Conservation (phyloP, 2,888 invertebrate species). For the Embidobia sp. region DNA sequence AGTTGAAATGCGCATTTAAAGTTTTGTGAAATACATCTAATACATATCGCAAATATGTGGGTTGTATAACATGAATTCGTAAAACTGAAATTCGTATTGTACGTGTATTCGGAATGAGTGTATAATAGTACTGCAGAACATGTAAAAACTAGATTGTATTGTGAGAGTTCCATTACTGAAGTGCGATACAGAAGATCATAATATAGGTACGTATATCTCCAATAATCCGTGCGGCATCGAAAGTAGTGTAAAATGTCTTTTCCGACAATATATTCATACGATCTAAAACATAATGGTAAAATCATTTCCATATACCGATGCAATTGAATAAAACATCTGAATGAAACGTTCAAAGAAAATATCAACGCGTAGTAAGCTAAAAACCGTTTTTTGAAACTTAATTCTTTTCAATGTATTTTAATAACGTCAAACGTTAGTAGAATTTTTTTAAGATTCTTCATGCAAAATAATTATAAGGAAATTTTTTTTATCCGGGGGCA, state of each 20-base stretch:
- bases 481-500: no score
- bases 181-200: constrained; percentile 28
- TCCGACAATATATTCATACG: constrained; percentile 22
- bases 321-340: constrained; percentile 22
- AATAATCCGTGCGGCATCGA: constrained; percentile 20
- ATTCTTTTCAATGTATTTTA: no score
- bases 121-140: constrained; percentile 4
- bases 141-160: constrained; percentile 31
- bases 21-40: constrained; percentile 1
- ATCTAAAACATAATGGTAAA: constrained; percentile 13
- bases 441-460: no score
- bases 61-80: constrained; percentile 6
- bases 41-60: constrained; percentile 9
- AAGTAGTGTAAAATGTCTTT: constrained; percentile 22
- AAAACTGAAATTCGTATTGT: constrained; percentile 14
- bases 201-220: constrained; percentile 21
- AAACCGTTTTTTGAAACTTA: neutral
- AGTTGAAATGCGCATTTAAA: neutral
- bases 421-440: no score
- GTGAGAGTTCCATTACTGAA: constrained; percentile 36
- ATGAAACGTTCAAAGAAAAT: constrained; percentile 2
- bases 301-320: constrained; percentile 11
- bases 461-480: no score
- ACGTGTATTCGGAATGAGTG: constrained; percentile 11
- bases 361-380: neutral